A percentile compares a stretch with the other conserved stretches of the same genome.
Conservation (phyloP, 2,888 invertebrate genomes). For the Hyposoter didymator region DNA sequence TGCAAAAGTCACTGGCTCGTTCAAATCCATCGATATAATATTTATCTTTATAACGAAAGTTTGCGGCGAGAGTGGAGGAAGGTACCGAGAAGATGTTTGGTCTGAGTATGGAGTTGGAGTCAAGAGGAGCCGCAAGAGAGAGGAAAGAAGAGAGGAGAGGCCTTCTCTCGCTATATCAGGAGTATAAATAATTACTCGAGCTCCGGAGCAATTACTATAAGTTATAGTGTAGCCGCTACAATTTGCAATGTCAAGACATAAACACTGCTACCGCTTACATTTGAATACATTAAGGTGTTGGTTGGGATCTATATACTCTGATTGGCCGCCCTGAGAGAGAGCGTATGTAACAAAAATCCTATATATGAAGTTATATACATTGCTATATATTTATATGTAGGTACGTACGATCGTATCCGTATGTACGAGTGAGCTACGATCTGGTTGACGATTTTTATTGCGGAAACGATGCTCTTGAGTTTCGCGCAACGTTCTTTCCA, state of each 20-base stretch:
- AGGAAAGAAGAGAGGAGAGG: slow-evolving; percentile 1
- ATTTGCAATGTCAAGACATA: slow-evolving; percentile 85
- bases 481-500: slow-evolving; percentile 64
- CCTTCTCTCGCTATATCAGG: slow-evolving; percentile 78
- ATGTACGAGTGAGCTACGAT: slow-evolving; percentile 80
- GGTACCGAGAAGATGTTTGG: slow-evolving; percentile 32
- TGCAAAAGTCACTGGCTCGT: slow-evolving; percentile 60
- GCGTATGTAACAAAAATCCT: slow-evolving; percentile 12
- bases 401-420: slow-evolving; percentile 76
- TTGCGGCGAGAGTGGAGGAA: slow-evolving; percentile 30
- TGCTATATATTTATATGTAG: slow-evolving; percentile 10
- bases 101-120: slow-evolving; percentile 37
- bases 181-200: slow-evolving; percentile 84
- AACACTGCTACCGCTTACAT: slow-evolving; percentile 84
- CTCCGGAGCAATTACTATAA: slow-evolving; percentile 84
- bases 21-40: slow-evolving; percentile 3
- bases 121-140: slow-evolving; percentile 41
- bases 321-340: slow-evolving; percentile 78
- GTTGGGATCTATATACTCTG: slow-evolving; percentile 73
- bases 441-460: slow-evolving; percentile 83
- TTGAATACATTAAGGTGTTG: slow-evolving; percentile 83
- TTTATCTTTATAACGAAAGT: slow-evolving; percentile 60
- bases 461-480: slow-evolving; percentile 78
- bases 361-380: slow-evolving; percentile 12
- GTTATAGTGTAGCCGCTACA: slow-evolving; percentile 84